These are phyloP conservation scores for Mesaphorura yosii DNA, from an alignment of 1,140 invertebrate genomes.

Conservation along the genomic window DNA sequence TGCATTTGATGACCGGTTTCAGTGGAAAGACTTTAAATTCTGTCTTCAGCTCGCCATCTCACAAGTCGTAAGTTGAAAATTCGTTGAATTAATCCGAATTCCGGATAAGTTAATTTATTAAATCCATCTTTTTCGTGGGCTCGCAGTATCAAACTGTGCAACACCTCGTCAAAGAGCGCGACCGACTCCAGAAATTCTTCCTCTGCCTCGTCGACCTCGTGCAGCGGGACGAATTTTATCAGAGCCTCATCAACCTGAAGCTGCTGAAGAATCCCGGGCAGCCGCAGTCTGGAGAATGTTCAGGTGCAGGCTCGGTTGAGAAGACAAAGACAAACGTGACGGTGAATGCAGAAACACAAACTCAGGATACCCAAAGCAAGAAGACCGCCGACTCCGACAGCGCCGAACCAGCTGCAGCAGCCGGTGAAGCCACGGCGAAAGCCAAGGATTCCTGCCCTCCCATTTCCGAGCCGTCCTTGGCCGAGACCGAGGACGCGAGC, in stretches of 20 bases:
- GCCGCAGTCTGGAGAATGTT: no score
- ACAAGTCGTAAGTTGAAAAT: constrained; percentile 54
- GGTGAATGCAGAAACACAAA: no score
- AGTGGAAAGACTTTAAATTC: constrained; percentile 57
- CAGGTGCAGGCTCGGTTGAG: no score
- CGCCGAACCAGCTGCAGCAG: no score
- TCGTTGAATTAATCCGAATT: background rate
- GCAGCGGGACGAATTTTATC: constrained; percentile 48
- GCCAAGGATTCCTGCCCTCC: no score
- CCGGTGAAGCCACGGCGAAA: no score
- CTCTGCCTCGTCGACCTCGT: constrained; percentile 42
- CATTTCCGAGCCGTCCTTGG: no score
- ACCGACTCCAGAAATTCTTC: constrained; percentile 26
- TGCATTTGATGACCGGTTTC: constrained; percentile 50
- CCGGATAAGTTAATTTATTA: background rate
- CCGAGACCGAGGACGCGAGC: no score
- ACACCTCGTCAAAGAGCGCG: constrained; percentile 24
- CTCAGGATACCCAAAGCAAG: no score
- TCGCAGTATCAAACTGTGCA: constrained; percentile 28
- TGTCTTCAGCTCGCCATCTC: constrained; percentile 55
- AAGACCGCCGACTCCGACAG: no score
- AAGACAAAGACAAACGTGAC: no score
- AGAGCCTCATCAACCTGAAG: constrained; percentile 43
- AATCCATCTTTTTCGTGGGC: background rate
- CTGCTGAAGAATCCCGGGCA: constrained; percentile 40